These are phyloP conservation scores for Sebastes schlegelii DNA, from an alignment of 2,113 vertebrate species.

Conservation along the genomic window DNA sequence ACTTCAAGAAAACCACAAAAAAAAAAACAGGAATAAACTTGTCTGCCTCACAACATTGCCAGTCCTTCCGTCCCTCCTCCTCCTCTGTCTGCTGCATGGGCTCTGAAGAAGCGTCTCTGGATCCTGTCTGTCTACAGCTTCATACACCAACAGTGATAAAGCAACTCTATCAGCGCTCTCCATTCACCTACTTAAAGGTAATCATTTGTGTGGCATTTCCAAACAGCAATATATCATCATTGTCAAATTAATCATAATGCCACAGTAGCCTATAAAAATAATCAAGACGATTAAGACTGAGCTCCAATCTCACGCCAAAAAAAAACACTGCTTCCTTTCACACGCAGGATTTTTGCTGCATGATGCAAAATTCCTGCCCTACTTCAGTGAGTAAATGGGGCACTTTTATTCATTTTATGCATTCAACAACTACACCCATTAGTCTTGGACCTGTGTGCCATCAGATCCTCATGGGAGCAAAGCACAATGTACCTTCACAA, in stretches of 20 bases:
- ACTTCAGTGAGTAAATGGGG: not conserved
- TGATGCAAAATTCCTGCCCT: not conserved
- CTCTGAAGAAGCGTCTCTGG: constrained; percentile 38
- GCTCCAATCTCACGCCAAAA: not conserved
- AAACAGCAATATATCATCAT: constrained; percentile 23
- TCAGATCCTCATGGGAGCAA: not conserved
- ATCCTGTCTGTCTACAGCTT: constrained; percentile 64
- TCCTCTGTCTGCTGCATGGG: constrained; percentile 13
- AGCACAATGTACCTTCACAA: not conserved
- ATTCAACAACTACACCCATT: not conserved
- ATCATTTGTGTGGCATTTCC: constrained; percentile 21
- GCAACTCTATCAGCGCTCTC: constrained; percentile 38
- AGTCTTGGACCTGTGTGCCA: not conserved
- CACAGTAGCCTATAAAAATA: not conserved
- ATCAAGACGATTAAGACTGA: not conserved
- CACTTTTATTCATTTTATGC: not conserved
- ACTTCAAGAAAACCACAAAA: constrained; percentile 64
- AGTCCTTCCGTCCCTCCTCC: constrained; percentile 11
- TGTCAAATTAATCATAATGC: constrained; percentile 39
- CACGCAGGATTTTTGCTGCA: not conserved
- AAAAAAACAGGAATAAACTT: constrained; percentile 63
- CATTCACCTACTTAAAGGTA: constrained; percentile 38
- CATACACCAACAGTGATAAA: constrained; percentile 49
- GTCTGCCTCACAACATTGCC: constrained; percentile 49
- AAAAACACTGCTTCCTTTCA: not conserved